Evolutionary conservation across 2,888 invertebrate species (phyloP).

Genomic region (Limenitis camilla): DNA sequence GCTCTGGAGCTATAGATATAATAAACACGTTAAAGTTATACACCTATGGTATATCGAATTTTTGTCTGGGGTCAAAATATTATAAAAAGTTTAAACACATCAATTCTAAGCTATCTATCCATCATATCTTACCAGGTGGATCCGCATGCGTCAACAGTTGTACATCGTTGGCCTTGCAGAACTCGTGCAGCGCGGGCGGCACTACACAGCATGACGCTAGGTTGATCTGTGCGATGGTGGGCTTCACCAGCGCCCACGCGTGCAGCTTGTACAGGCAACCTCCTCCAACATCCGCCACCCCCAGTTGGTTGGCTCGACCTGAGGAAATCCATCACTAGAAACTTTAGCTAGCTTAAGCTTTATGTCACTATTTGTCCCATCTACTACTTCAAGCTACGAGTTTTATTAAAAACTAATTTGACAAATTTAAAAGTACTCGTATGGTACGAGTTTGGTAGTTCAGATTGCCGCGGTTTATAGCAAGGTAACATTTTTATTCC

Average conservation of each 20-base stretch:
- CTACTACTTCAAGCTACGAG: no score
- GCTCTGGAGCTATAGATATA: background rate
- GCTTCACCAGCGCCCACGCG: constrained; percentile 85
- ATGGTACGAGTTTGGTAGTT: no score
- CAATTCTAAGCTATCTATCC: no score
- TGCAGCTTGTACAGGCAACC: constrained; percentile 84
- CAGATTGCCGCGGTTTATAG: no score
- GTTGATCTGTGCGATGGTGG: constrained; percentile 94
- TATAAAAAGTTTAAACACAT: no score
- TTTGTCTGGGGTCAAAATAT: no score
- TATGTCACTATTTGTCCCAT: constrained; percentile 27
- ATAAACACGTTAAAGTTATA: no score
- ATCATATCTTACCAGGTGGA: constrained; percentile 87
- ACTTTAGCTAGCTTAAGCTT: no score
- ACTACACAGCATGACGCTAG: constrained; percentile 95
- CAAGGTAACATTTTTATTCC: no score
- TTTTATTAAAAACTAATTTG: no score
- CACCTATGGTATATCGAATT: no score
- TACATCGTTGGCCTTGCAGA: constrained; percentile 92
- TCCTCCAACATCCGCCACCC: constrained; percentile 93
- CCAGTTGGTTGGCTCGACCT: constrained; percentile 79
- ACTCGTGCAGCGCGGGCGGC: constrained; percentile 90
- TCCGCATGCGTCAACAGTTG: constrained; percentile 97
- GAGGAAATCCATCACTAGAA: background rate
- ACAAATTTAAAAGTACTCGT: no score